Evolutionary conservation across 2,888 invertebrate genomes (phyloP), one percentile per base, ranked within the genome.

Genomic region (Teleiodes luculella): DNA sequence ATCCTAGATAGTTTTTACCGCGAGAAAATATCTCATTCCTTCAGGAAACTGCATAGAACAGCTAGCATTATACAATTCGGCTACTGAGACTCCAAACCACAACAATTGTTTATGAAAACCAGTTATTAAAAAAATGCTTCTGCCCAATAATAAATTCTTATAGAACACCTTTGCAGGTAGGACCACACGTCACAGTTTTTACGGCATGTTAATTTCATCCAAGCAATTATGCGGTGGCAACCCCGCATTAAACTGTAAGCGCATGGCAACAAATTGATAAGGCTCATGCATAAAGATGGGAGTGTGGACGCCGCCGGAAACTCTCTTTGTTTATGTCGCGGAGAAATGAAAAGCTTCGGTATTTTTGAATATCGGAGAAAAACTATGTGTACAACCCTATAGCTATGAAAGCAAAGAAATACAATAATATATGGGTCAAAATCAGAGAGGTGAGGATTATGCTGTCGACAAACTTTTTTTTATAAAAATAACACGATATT

Each of bases 271-370:
- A 74, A 80, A 80, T 81, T 78, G 82, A 83, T 83, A 83, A 82
- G 76, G 47, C 68, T 80, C 76, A 83, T 82, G 77, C 79, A 83
- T 83, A 83, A 78, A 81, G 72, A 82, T 80, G 67, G 33, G 33
- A 33, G 14, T 39, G 53, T 43, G 60, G 58, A 62, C 65, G 62
- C 31, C 56, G 52, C 59, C 64, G 69, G 69, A 67, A 65, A 70
- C 70, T 78, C 74, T 76, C 77, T 78, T 78, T 78, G 78, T 36
- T 51, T 59, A 18, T 41, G 39, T 41, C 8, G 18, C 10, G 2
- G 39, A 18, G 10, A 18, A 11, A 41, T 10, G 18, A 11, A 10
- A 8, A 20, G 18, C 2, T 18, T 11, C 2, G 18, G 20, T 1
- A 10, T 18, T 41, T 41, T 18, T 41, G 39, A 18, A 46, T 52